A percentile compares a stretch with the other conserved stretches of the same genome.
Evolutionary conservation across 2,797 vertebrate genomes (phyloP).

Genomic region (Pantherophis vulpinus): DNA sequence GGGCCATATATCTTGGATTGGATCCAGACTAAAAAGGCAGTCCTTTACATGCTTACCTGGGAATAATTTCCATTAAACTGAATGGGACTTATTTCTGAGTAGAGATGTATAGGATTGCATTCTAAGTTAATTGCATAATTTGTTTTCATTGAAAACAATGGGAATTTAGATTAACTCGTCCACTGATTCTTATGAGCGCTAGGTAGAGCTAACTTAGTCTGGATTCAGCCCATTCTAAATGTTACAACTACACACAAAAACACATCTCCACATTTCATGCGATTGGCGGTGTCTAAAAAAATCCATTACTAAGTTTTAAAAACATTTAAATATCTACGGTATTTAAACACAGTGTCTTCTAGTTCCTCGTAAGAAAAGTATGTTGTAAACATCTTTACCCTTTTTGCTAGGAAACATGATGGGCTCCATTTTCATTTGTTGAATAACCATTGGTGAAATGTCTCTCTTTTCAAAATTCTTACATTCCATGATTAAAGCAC

Average conservation of each 20-base stretch:
- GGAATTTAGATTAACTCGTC: not conserved
- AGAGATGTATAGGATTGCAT: not conserved
- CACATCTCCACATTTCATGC: constrained; percentile 92
- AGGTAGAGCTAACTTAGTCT: not conserved
- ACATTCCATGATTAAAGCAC: constrained; percentile 81
- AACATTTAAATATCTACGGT: constrained; percentile 84
- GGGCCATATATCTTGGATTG: constrained; percentile 64
- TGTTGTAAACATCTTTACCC: constrained; percentile 84
- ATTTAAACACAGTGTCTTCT: constrained; percentile 85
- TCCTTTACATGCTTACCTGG: not conserved
- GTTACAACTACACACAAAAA: constrained; percentile 88
- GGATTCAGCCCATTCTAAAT: constrained; percentile 77
- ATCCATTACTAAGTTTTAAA: constrained; percentile 82
- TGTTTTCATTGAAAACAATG: not conserved
- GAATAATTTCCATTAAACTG: not conserved
- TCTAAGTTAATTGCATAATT: not conserved
- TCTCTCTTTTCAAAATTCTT: constrained; percentile 79
- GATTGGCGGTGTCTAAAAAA: constrained; percentile 86
- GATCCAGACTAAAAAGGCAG: not conserved
- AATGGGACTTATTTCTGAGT: not conserved
- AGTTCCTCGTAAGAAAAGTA: constrained; percentile 80
- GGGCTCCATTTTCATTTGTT: constrained; percentile 59
- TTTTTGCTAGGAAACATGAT: constrained; percentile 67
- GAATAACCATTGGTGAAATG: constrained; percentile 70
- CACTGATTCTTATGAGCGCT: not conserved